Percentiles rank a stretch among this genome's conserved stretches.
Conservation (phyloP, 1,140 invertebrate species). For the Brachionus paranguensis region DNA sequence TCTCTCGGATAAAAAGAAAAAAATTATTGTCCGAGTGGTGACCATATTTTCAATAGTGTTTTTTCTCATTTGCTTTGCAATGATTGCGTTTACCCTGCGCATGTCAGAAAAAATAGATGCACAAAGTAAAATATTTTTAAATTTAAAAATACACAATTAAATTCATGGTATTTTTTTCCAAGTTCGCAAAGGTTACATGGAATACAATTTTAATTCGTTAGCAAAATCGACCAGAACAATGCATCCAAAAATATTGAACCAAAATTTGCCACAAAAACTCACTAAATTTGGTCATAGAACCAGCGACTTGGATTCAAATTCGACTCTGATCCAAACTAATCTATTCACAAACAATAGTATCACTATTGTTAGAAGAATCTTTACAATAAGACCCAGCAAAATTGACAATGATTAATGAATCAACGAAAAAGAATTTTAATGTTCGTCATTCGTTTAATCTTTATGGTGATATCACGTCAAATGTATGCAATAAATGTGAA, state of each 20-base stretch:
- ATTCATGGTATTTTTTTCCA: background rate
- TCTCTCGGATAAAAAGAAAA: constrained; percentile 37
- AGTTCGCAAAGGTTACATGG: constrained; percentile 25
- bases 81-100: constrained; percentile 33
- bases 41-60: constrained; percentile 38
- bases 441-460: background rate
- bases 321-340: background rate
- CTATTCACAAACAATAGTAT: background rate
- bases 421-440: background rate
- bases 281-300: background rate
- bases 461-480: background rate
- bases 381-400: background rate
- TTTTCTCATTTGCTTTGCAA: constrained; percentile 37
- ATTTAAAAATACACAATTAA: background rate
- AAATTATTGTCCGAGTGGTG: constrained; percentile 33
- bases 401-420: background rate
- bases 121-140: constrained; percentile 27
- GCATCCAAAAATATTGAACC: background rate
- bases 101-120: constrained; percentile 39
- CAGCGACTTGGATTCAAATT: background rate
- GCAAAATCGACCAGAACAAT: constrained; percentile 14
- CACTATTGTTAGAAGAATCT: background rate
- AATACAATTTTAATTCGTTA: background rate
- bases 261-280: background rate
- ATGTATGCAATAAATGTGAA: background rate